These are phyloP conservation scores for Trachymyrmex septentrionalis DNA, from an alignment of 1,140 invertebrate species.

Conservation along the genomic window DNA sequence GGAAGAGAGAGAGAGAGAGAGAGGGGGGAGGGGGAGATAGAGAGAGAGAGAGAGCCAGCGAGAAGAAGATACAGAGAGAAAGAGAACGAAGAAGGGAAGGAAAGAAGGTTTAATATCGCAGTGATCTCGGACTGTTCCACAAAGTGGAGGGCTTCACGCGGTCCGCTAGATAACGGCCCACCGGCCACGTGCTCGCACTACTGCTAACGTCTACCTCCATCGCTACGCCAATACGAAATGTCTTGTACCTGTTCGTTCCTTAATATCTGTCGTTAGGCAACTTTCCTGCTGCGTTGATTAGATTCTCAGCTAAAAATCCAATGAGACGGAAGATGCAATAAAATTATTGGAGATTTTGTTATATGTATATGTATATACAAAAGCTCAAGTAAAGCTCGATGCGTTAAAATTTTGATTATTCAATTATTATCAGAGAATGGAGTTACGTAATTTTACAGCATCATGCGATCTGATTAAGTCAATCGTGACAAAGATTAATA, in stretches of 20 bases:
- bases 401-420: background rate
- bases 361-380: background rate
- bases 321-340: background rate
- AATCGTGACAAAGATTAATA: background rate
- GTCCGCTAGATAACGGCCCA: slow-evolving; percentile 82
- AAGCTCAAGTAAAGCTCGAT: background rate
- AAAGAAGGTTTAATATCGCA: slow-evolving; percentile 68
- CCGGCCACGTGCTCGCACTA: slow-evolving; percentile 78
- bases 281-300: background rate
- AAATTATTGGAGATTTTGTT: background rate
- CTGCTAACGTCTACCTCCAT: slow-evolving; percentile 47
- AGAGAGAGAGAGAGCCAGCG: background rate
- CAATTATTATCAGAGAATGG: background rate
- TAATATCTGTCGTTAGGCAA: slow-evolving; percentile 29
- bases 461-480: background rate
- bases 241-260: background rate
- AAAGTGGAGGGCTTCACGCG: slow-evolving; percentile 73
- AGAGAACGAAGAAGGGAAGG: background rate
- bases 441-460: background rate
- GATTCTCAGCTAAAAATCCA: background rate
- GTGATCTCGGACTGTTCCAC: slow-evolving; percentile 73
- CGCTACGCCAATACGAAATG: slow-evolving; percentile 1
- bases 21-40: slow-evolving; percentile 10
- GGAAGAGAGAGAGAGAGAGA: slow-evolving; percentile 22
- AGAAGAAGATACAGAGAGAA: slow-evolving; percentile 11